These are phyloP conservation scores for Drosophila melanogaster DNA, from an alignment of 1,140 invertebrate species.

Conservation along the genomic window DNA sequence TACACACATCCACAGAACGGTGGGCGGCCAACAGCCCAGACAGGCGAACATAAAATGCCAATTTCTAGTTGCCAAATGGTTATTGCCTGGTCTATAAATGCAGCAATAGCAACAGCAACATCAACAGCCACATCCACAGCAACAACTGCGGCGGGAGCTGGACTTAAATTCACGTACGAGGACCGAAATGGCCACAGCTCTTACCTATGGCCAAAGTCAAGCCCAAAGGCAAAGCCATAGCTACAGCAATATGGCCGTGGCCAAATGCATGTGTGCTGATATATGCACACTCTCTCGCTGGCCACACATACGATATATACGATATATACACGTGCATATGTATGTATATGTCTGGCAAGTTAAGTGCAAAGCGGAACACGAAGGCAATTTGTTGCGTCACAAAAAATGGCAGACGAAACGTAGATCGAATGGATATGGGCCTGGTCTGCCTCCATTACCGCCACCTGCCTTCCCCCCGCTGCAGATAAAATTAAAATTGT, in stretches of 20 bases:
- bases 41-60: constrained; percentile 79
- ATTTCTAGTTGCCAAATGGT: constrained; percentile 82
- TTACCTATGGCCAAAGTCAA: constrained; percentile 44
- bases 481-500: constrained; percentile 71
- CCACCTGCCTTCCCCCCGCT: neutral
- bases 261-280: constrained; percentile 29
- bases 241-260: constrained; percentile 2
- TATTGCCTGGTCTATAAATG: constrained; percentile 68
- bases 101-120: constrained; percentile 25
- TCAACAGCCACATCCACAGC: neutral
- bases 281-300: constrained; percentile 4
- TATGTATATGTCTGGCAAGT: constrained; percentile 39
- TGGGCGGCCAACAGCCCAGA: constrained; percentile 32
- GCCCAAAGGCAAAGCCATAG: constrained; percentile 27
- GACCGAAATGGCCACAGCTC: constrained; percentile 55
- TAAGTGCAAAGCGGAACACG: constrained; percentile 66
- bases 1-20: constrained; percentile 37
- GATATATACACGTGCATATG: neutral
- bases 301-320: constrained; percentile 1
- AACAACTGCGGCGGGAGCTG: constrained; percentile 6
- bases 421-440: constrained; percentile 31
- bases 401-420: constrained; percentile 32
- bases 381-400: constrained; percentile 72
- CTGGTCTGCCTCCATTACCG: neutral
- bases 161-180: constrained; percentile 52